Evolutionary conservation across 1,140 invertebrate species (phyloP), one percentile per base, ranked within the genome.

Genomic region (Dendrolimus kikuchii): DNA sequence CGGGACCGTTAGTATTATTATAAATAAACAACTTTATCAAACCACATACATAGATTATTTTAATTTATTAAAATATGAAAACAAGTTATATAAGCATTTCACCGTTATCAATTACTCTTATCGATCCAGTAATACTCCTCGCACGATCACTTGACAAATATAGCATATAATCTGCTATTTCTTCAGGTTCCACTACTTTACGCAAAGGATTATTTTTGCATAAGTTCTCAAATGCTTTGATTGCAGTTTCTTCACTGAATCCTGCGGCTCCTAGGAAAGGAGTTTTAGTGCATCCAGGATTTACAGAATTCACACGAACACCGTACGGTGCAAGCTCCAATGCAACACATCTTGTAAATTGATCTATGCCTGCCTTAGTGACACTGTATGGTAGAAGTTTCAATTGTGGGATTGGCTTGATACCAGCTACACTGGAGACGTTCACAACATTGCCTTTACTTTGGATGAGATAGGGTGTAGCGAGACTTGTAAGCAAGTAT

Each of bases 91-190:
- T 48, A 55, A 81, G 66, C 46, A 74, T 68, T 76, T 93, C 86
- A 39, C 95, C 95, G 62, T 96, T 96, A 89, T 97, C 96, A 37
- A 97, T 92, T 41, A 94, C 90, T 48, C 96, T 64, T 50, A 89
- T 91, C 43, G 89, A 91, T n/a, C 95, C 96, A 40, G 95, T 97
- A 42, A 94, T 95, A 74, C 94, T 96, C 50, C 90, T 92, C 36
- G 95, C 90, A 59, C 90, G 90, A 64, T 93, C 91, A 47, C 93
- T 95, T 3, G 95, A 95, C 40, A 97, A 82, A 86, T 96, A 97
- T 46, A 93, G 90, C 69, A 97, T 95, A 4, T 93, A 86, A 55
- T 90, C 89, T 6, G 95, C 95, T 4, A 96, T 94, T 88, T 97
- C 96, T 53, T 76, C 74, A 65, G 71, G 77, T 70, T 79, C 65